Conservation (phyloP, 2,797 vertebrate species). For the Syngnathus acus region DNA sequence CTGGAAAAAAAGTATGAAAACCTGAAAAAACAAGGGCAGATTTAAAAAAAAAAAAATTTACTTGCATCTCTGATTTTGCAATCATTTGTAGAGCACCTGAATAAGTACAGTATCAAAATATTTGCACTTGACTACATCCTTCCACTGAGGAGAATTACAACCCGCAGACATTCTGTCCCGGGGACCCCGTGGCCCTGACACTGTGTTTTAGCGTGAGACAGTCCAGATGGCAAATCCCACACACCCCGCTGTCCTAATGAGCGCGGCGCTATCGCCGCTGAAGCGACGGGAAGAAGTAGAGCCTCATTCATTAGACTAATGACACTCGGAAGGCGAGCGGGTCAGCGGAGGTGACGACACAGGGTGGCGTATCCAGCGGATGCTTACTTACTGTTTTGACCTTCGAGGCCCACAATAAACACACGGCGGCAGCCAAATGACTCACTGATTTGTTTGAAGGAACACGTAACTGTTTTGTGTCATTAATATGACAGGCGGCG, state of each 20-base stretch:
- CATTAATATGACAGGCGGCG: constrained; percentile 20
- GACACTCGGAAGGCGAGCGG: constrained; percentile 27
- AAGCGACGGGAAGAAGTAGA: constrained; percentile 50
- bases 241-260: constrained; percentile 61
- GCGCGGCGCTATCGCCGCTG: constrained; percentile 44
- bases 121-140: neutral
- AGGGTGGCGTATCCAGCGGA: constrained; percentile 41
- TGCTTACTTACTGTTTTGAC: constrained; percentile 44
- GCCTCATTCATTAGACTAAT: constrained; percentile 68
- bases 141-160: constrained; percentile 29
- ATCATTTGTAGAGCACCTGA: too few relatives aligned
- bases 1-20: too few relatives aligned
- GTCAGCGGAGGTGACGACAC: constrained; percentile 29
- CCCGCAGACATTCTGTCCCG: constrained; percentile 51
- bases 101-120: neutral
- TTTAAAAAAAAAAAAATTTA: too few relatives aligned
- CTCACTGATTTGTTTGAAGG: constrained; percentile 13
- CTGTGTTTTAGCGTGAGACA: constrained; percentile 49
- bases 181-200: constrained; percentile 50
- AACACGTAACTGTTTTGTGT: constrained; percentile 20
- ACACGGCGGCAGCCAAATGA: constrained; percentile 27
- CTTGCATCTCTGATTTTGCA: too few relatives aligned
- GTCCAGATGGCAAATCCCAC: constrained; percentile 64
- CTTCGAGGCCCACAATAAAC: constrained; percentile 36
- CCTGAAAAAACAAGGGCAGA: too few relatives aligned